phyloP scores from a whole-genome alignment of 2,797 vertebrate species.

The Sus cebifrons region DNA sequence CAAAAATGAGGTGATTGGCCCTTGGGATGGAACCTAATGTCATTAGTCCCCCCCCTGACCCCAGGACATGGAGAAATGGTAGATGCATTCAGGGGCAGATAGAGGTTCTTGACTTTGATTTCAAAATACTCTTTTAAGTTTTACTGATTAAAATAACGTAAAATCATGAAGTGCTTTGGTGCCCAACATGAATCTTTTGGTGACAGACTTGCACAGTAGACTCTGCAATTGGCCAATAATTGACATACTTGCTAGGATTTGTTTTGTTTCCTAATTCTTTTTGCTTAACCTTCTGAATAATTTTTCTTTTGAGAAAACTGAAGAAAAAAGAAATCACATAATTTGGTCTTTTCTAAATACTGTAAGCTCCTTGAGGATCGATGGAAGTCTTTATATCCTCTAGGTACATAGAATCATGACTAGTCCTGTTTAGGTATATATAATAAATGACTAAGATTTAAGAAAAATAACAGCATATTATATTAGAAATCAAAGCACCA shows the following conservation, averaged over 20 bases:
- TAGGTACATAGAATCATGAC: not conserved
- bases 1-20: not conserved
- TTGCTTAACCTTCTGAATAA: not conserved
- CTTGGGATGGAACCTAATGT: not conserved
- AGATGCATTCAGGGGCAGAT: not conserved
- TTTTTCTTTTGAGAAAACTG: not conserved
- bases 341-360: constrained; percentile 22
- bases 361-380: not conserved
- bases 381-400: not conserved
- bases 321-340: not conserved
- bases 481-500: not conserved
- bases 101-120: not conserved
- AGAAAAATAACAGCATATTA: not conserved
- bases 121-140: not conserved
- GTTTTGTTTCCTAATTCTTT: not conserved
- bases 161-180: not conserved
- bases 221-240: not conserved
- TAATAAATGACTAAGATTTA: constrained; percentile 2
- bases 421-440: not conserved
- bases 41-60: too few relatives aligned
- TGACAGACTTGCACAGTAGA: not conserved
- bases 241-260: not conserved
- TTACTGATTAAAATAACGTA: constrained; percentile 1
- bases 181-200: not conserved
- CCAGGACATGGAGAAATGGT: not conserved